Evolutionary conservation across 2,888 invertebrate genomes (phyloP).

Genomic region (Pammene aurita): DNA sequence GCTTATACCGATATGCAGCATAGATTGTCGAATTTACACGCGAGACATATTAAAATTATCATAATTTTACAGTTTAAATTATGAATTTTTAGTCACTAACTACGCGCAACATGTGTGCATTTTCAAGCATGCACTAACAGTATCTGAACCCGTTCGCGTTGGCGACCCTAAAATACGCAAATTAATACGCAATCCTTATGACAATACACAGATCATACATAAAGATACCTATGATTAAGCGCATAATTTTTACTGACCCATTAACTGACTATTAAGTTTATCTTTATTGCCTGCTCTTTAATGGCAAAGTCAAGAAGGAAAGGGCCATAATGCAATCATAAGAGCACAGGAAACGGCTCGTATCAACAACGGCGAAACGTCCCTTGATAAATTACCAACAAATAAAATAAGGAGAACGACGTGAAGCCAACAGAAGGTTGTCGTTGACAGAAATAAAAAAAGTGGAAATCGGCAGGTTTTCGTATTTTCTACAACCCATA

Average conservation of each 20-base stretch:
- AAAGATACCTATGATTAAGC: background rate
- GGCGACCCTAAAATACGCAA: background rate
- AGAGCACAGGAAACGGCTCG: conserved; percentile 45
- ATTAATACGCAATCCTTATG: no score
- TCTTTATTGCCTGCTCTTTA: conserved; percentile 24
- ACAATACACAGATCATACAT: background rate
- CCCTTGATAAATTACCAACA: conserved; percentile 61
- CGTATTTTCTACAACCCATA: background rate
- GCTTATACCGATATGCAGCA: no score
- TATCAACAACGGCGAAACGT: conserved; percentile 46
- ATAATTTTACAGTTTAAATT: no score
- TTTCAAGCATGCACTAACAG: no score
- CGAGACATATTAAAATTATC: no score
- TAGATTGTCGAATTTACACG: no score
- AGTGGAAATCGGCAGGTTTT: conserved; percentile 52
- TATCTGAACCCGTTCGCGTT: background rate
- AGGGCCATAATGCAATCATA: conserved; percentile 31
- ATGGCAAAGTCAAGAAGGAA: conserved; percentile 28
- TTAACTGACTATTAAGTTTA: conserved; percentile 30
- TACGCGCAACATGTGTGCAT: no score
- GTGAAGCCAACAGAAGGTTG: conserved; percentile 53
- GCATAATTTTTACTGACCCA: conserved; percentile 18
- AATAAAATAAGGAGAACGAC: conserved; percentile 54
- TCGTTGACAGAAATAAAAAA: conserved; percentile 61
- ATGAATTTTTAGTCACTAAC: no score